These are phyloP conservation scores for Latrodectus elegans DNA, from an alignment of 2,888 invertebrate genomes.

Conservation along the genomic window DNA sequence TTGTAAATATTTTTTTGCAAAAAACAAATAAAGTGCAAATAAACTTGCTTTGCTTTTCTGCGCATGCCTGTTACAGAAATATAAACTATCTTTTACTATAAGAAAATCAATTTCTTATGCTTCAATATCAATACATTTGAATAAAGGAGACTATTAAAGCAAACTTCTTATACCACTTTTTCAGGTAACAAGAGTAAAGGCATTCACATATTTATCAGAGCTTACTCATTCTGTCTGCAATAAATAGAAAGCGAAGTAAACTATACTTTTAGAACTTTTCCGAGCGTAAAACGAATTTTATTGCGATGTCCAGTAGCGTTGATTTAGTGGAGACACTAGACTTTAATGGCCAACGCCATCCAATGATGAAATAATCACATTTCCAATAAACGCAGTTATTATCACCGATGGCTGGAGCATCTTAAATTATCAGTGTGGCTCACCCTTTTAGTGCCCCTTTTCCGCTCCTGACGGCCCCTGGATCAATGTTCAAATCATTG, in stretches of 20 bases:
- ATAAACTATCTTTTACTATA: too few species aligned
- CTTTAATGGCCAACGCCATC: conserved; percentile 54
- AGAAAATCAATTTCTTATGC: too few species aligned
- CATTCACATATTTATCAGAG: conserved; percentile 33
- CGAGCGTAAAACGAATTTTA: conserved; percentile 60
- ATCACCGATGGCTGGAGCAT: conserved; percentile 52
- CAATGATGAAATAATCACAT: conserved; percentile 65
- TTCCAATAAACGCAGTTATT: conserved; percentile 64
- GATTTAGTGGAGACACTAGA: conserved; percentile 61
- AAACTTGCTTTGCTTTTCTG: too few species aligned
- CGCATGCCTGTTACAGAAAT: too few species aligned
- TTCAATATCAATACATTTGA: too few species aligned
- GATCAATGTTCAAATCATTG: conserved; percentile 61
- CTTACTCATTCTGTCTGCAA: conserved; percentile 43
- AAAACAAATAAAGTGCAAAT: too few species aligned
- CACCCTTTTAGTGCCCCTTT: conserved; percentile 7
- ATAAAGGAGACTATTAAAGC: too few species aligned
- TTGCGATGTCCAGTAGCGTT: conserved; percentile 54
- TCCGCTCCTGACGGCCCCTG: background rate
- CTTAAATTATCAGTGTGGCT: conserved; percentile 59
- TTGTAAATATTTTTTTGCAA: too few species aligned
- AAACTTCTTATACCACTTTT: too few species aligned
- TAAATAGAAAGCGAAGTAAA: conserved; percentile 34
- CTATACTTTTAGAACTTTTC: conserved; percentile 40
- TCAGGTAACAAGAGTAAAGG: background rate